Base-by-base conservation (phyloP, 2,888 invertebrate species). In the Athalia circularis region DNA sequence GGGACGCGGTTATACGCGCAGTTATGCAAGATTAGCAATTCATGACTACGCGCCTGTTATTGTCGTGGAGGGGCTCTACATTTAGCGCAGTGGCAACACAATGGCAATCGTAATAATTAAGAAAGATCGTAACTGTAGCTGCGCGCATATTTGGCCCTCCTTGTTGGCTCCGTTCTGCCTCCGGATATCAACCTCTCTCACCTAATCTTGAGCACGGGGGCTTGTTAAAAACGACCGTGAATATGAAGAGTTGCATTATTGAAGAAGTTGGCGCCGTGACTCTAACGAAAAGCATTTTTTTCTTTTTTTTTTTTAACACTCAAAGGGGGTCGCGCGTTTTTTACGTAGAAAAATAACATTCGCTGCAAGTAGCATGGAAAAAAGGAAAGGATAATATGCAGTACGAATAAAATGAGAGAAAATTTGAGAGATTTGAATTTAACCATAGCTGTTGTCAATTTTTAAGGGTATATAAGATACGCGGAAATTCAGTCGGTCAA, bases 201-300 rank as follows among this genome's bases (percentile, higher is more conserved):
- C 86, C 88, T 90, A 89, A 89, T 89, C 89, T 89, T 86, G 85
- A 81, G 84, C 81, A 29, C 50, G 48, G 54, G 52, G 83, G 86
- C 88, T 90, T 89, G 89, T 90, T 90, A 90, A 88, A 88, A 90
- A 87, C 84, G 86, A 88, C 87, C 88, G 90, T 90, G 91, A 90
- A 91, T 90, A 90, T 90, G 91, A 91, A 91, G 90, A 91, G 91
- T 91, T 91, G 89, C 90, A 90, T 91, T 91, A 91, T 89, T 89
- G 89, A 90, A 89, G 90, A 90, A 90, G 89, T 90, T 90, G 84
- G 87, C 87, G 86, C 86, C 88, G 88, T 86, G 87, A 87, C 87
- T 88, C 86, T 88, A 88, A 88, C 87, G 61, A 72, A 77, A 72
- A 77, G 75, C 88, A 89, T 89, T 89, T 88, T 87, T 65, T 80